phyloP scores from a whole-genome alignment of 2,888 invertebrate genomes.

The Rugalucina vietnamica region DNA sequence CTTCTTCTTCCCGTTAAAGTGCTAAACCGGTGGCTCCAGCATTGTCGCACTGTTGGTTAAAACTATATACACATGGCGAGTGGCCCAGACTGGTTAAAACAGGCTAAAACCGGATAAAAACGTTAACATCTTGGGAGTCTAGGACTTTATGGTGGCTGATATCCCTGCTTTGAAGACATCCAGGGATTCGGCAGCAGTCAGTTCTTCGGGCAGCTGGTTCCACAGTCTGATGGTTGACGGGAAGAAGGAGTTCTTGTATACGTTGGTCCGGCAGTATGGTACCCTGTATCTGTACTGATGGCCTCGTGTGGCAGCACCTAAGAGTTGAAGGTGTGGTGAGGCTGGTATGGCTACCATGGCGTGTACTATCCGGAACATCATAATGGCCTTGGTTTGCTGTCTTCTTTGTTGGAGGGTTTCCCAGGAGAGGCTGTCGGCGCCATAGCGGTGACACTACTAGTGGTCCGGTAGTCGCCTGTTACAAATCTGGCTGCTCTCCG shows the following conservation, averaged over 20 bases:
- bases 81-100: conserved; percentile 6
- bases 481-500: conserved; percentile 1
- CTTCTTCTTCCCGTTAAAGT: too few relatives aligned
- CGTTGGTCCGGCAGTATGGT: not conserved
- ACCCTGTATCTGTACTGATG: not conserved
- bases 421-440: not conserved
- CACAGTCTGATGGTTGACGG: not conserved
- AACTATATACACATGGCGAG: not conserved
- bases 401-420: too few relatives aligned
- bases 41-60: too few relatives aligned
- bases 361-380: not conserved
- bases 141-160: not conserved
- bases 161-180: not conserved
- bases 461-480: not conserved
- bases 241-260: not conserved
- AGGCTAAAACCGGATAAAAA: not conserved
- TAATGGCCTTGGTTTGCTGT: not conserved
- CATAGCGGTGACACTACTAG: not conserved
- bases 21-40: too few relatives aligned
- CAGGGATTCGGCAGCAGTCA: not conserved
- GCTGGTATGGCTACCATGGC: not conserved
- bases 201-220: not conserved
- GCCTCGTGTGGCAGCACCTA: not conserved
- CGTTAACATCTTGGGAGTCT: not conserved
- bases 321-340: not conserved